phyloP scores from a whole-genome alignment of 2,888 invertebrate species.

The Heteromurus nitidus region DNA sequence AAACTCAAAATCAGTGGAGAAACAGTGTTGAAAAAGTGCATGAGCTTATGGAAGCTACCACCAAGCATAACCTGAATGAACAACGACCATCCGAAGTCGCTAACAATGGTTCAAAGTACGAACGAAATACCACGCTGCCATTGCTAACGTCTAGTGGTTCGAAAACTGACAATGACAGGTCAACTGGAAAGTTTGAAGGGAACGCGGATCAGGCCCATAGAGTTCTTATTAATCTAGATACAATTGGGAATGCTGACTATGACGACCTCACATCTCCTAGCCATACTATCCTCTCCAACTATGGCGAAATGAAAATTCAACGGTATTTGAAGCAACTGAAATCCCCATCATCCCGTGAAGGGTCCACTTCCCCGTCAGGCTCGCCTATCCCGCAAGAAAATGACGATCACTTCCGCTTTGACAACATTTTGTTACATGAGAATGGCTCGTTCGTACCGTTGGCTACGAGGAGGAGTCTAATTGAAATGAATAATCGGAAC shows the following conservation, averaged over 20 bases:
- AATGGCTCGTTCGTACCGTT: conserved; percentile 73
- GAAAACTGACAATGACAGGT: conserved; percentile 4
- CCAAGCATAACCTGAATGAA: not conserved
- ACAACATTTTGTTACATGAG: conserved; percentile 71
- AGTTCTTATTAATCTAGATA: conserved; percentile 45
- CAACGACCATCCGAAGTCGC: not conserved
- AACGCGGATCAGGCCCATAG: not conserved
- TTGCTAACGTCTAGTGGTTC: not conserved
- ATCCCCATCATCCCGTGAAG: conserved; percentile 60
- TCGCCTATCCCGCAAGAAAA: conserved; percentile 55
- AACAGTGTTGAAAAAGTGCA: conserved; percentile 13
- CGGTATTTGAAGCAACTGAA: conserved; percentile 72
- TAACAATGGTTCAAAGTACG: too few species aligned
- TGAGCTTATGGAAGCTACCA: not conserved
- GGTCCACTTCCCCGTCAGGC: conserved; percentile 59
- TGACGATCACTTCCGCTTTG: conserved; percentile 67
- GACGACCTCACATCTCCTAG: conserved; percentile 61
- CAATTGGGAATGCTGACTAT: conserved; percentile 27
- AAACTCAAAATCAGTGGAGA: conserved; percentile 9
- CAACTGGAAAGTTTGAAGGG: not conserved
- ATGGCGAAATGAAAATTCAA: conserved; percentile 73
- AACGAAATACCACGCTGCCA: not conserved
- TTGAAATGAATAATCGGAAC: conserved; percentile 73
- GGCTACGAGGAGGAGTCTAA: conserved; percentile 71
- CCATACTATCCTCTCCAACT: conserved; percentile 70